Conservation (phyloP, 1,140 invertebrate species). For the Drosophila santomea region DNA sequence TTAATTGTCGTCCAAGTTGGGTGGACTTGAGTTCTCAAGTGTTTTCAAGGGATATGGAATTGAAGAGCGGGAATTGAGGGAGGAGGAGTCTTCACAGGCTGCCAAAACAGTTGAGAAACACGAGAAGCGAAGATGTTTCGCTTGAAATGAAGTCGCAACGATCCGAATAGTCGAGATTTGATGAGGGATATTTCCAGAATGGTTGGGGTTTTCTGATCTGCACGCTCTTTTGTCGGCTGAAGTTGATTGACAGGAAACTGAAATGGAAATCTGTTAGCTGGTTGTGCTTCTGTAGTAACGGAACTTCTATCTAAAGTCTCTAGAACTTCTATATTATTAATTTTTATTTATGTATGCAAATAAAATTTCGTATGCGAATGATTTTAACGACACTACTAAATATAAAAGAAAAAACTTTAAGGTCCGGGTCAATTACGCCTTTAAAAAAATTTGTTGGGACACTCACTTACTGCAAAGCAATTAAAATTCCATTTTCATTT, state of each 20-base stretch:
- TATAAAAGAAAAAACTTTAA: too few relatives aligned
- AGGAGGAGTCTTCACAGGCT: constrained; percentile 30
- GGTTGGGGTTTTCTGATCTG: constrained; percentile 10
- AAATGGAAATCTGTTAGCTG: constrained; percentile 7
- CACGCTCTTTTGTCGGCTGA: neutral
- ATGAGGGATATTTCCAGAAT: constrained; percentile 31
- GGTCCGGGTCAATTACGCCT: too few relatives aligned
- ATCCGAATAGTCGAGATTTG: constrained; percentile 36
- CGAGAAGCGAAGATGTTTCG: constrained; percentile 33
- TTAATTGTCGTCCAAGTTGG: constrained; percentile 73
- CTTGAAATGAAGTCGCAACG: constrained; percentile 46
- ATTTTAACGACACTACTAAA: too few relatives aligned
- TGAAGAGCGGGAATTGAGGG: constrained; percentile 23
- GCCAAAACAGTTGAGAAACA: constrained; percentile 48
- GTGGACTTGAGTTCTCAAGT: constrained; percentile 43
- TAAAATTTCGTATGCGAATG: too few relatives aligned
- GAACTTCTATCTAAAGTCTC: too few relatives aligned
- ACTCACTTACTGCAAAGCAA: neutral
- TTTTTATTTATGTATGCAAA: too few relatives aligned
- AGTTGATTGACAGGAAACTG: constrained; percentile 22
- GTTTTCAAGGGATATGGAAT: constrained; percentile 11
- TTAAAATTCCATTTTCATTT: constrained; percentile 1
- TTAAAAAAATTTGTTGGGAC: neutral
- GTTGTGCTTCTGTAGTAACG: too few relatives aligned
- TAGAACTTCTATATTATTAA: too few relatives aligned